Evolutionary conservation across 1,140 invertebrate species (phyloP).

Genomic region (Pseudomyrmex flavicornis): DNA sequence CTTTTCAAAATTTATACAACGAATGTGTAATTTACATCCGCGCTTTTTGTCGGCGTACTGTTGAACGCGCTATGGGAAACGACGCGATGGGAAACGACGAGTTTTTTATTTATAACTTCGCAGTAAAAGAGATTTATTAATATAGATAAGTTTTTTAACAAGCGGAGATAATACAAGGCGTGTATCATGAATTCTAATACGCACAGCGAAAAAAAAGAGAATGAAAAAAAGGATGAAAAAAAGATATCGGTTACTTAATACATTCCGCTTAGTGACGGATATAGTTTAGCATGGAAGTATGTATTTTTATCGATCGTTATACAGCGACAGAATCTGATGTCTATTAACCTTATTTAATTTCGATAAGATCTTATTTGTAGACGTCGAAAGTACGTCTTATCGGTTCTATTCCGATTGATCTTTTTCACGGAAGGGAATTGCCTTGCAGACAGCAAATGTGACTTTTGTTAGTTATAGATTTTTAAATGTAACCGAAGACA

Average conservation of each 20-base stretch:
- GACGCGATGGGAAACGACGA: no score
- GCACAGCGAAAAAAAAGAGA: no score
- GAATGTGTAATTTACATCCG: no score
- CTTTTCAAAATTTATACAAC: no score
- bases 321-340: neutral
- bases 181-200: neutral
- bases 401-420: neutral
- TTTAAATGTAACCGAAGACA: no score
- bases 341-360: slow-evolving; percentile 11
- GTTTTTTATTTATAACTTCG: no score
- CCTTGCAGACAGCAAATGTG: neutral
- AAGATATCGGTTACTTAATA: neutral
- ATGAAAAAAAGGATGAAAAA: neutral
- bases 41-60: no score
- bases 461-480: no score
- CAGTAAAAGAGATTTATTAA: no score
- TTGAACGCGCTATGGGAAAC: no score
- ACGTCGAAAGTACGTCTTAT: slow-evolving; percentile 17
- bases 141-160: neutral
- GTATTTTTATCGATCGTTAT: slow-evolving; percentile 18
- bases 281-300: neutral
- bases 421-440: neutral
- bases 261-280: neutral
- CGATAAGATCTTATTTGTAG: neutral
- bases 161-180: neutral